Percentiles rank a stretch among this genome's conserved stretches.
These are phyloP conservation scores for Drosophila mayri DNA, from an alignment of 1,140 invertebrate genomes.

Conservation along the genomic window DNA sequence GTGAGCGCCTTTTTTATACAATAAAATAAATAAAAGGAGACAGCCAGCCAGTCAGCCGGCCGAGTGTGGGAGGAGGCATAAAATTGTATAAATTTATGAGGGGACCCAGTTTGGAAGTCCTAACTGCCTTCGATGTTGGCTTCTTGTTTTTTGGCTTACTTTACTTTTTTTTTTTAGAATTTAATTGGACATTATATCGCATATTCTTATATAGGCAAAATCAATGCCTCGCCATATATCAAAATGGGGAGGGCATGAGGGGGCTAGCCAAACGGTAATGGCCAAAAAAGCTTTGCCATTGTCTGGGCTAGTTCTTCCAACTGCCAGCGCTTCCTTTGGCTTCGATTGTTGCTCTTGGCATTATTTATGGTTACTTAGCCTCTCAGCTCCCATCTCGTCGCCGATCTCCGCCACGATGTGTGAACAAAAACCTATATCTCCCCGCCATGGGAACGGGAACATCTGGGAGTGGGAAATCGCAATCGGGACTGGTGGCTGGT, in stretches of 20 bases:
- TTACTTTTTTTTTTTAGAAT: slow-evolving; percentile 42
- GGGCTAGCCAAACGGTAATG: slow-evolving; percentile 44
- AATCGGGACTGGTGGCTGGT: slow-evolving; percentile 2
- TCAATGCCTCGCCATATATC: slow-evolving; percentile 51
- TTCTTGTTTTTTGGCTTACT: slow-evolving; percentile 22
- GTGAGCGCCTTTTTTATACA: slow-evolving; percentile 64
- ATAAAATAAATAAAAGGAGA: slow-evolving; percentile 74
- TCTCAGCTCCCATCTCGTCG: neutral
- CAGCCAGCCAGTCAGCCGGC: neutral
- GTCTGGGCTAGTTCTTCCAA: slow-evolving; percentile 38
- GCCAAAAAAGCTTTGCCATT: slow-evolving; percentile 48
- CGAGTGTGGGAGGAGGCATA: slow-evolving; percentile 38
- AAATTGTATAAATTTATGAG: slow-evolving; percentile 79
- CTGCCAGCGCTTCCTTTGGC: slow-evolving; percentile 19
- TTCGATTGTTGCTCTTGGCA: slow-evolving; percentile 47
- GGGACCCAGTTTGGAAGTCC: slow-evolving; percentile 46
- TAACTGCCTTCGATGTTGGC: slow-evolving; percentile 34
- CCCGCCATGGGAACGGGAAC: slow-evolving; percentile 37
- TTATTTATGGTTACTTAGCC: slow-evolving; percentile 53
- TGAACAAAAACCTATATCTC: slow-evolving; percentile 49
- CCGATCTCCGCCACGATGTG: slow-evolving; percentile 28
- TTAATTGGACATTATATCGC: slow-evolving; percentile 79
- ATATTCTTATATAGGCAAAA: slow-evolving; percentile 60
- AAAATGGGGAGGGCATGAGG: slow-evolving; percentile 28
- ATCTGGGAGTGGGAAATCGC: slow-evolving; percentile 42